Evolutionary conservation across 2,113 vertebrate genomes (phyloP).

Genomic region (Benitochromis conjunctus): DNA sequence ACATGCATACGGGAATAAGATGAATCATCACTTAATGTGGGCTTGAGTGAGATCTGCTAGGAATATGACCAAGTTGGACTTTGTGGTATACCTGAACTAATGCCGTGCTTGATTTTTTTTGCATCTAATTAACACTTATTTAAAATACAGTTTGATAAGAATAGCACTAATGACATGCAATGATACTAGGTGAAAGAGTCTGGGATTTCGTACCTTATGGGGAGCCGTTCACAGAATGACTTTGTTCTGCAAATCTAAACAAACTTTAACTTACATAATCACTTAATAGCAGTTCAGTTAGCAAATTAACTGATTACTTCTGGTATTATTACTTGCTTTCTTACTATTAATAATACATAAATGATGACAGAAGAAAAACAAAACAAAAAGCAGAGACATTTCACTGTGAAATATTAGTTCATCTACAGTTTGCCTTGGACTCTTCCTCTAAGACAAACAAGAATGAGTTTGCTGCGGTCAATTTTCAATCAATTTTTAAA

Average conservation of each 20-base stretch:
- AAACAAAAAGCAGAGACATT: not conserved
- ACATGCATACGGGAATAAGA: not conserved
- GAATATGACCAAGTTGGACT: not conserved
- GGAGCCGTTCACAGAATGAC: not conserved
- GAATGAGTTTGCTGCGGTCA: not conserved
- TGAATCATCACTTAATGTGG: not conserved
- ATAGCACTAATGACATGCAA: not conserved
- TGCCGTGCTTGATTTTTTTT: not conserved
- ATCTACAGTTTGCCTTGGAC: not conserved
- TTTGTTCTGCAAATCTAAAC: not conserved
- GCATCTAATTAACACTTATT: not conserved
- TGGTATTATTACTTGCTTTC: not conserved
- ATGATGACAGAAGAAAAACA: too few species aligned
- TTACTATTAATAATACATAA: not conserved
- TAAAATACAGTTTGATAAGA: too few species aligned
- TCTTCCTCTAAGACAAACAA: not conserved
- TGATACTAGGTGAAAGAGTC: not conserved
- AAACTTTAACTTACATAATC: not conserved
- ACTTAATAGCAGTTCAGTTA: not conserved
- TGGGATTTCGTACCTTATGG: too few species aligned
- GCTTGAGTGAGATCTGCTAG: not conserved
- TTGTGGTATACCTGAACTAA: not conserved
- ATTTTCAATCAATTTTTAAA: not conserved
- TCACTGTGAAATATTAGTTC: not conserved
- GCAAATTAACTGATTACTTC: not conserved